Evolutionary conservation across 92 coral and sea anemone species (phyloP), one percentile per base, ranked within the genome.

Genomic region (Umimayanthus chanpuru): DNA sequence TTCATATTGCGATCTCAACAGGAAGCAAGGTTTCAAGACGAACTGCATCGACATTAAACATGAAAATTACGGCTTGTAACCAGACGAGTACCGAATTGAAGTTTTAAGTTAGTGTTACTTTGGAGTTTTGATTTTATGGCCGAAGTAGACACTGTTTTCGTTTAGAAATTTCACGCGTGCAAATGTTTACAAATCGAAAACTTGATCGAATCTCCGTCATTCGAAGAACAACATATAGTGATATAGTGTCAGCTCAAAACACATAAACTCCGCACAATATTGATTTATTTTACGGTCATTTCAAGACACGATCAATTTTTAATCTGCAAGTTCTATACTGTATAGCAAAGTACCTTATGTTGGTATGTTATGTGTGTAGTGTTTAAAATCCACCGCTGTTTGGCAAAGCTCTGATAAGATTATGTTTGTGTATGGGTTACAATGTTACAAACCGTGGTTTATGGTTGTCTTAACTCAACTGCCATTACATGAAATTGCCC

Each of bases 171-270:
- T 88, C 26, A 67, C 65, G 82, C 85, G 73, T 68, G 77, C 44
- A 21, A 20, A 86, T 88, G 85, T 81, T 68, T 78, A 88, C 85
- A 73, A 82, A 82, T 38, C 38, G 76, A 89, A 58, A 88, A 56
- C n/a, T 43, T 41, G 87, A 84, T 84, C 87, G 36, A 84, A 41
- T 61, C 77, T 32, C 53, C 61, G 61, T 44, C 32, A 41, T 65
- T 28, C 41, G 16, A 12, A 30, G 76, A n/a, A 68, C 86, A 43
- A 67, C 29, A 47, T 49, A 67, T 4, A 23, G 14, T 70, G 23
- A 29, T 38, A 55, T 56, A 15, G 29, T 38, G 39, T 71, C 66
- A 43, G 47, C 77, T 30, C 65, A 12, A 44, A 9, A 44, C 49
- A 72, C 30, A 36, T 70, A 47, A 25, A 44, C 29, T 41, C 30